These are phyloP conservation scores for Stratiolaelaps scimitus DNA, from an alignment of 1,140 invertebrate species.

Conservation along the genomic window DNA sequence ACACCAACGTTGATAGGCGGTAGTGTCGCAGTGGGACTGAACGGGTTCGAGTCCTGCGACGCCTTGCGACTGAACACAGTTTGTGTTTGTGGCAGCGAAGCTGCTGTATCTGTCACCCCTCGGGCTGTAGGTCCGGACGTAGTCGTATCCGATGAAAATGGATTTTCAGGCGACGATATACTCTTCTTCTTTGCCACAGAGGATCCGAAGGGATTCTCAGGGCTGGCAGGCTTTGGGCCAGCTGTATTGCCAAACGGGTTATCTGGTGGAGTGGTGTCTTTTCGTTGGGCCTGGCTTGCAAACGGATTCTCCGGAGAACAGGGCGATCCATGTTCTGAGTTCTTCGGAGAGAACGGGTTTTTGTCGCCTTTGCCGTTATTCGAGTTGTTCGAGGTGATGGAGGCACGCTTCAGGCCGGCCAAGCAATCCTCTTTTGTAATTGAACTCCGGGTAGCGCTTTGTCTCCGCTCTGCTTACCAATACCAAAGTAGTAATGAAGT, in stretches of 20 bases:
- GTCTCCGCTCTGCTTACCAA: neutral
- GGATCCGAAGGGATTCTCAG: neutral
- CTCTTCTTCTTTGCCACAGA: neutral
- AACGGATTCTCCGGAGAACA: too few relatives aligned
- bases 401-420: neutral
- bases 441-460: neutral
- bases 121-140: too few relatives aligned
- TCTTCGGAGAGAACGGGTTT: conserved; percentile 21
- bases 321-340: neutral
- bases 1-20: neutral
- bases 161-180: too few relatives aligned
- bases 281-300: neutral
- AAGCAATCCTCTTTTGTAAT: conserved; percentile 4
- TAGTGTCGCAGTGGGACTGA: conserved; percentile 1
- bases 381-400: neutral
- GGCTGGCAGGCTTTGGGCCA: neutral
- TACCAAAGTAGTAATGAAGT: too few relatives aligned
- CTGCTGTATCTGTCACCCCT: neutral
- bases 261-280: too few relatives aligned
- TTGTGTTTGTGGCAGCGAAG: neutral
- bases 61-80: neutral
- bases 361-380: neutral
- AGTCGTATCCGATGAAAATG: too few relatives aligned
- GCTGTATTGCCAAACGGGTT: neutral
- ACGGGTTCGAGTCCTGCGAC: conserved; percentile 15